phyloP scores from a whole-genome alignment of 2,888 invertebrate species.

The Maniola hyperantus region DNA sequence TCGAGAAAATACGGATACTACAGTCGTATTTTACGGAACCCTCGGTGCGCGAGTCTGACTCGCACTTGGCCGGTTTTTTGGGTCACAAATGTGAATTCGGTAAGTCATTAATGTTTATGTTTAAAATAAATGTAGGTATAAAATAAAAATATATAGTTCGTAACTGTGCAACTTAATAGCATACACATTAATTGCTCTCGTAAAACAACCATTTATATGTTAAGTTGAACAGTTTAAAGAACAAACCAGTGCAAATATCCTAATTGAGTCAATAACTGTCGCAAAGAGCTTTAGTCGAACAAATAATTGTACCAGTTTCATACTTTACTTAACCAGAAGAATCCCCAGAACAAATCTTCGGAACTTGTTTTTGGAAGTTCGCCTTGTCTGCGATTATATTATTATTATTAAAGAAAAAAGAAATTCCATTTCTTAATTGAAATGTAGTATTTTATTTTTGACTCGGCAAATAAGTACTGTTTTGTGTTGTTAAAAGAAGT shows the following conservation, averaged over 20 bases:
- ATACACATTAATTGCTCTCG: neutral
- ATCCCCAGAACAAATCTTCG: conserved; percentile 30
- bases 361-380: conserved; percentile 31
- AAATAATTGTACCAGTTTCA: conserved; percentile 34
- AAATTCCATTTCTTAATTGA: conserved; percentile 31
- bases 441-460: conserved; percentile 15
- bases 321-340: conserved; percentile 32
- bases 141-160: neutral
- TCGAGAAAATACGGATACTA: too few species aligned
- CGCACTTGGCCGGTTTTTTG: too few species aligned
- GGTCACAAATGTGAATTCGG: neutral
- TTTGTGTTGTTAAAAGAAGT: conserved; percentile 1
- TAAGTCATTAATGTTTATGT: neutral
- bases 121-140: neutral
- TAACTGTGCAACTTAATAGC: neutral
- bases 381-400: conserved; percentile 24
- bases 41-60: too few species aligned
- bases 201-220: conserved; percentile 10
- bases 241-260: conserved; percentile 17
- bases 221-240: conserved; percentile 11
- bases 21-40: too few species aligned
- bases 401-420: conserved; percentile 21
- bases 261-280: conserved; percentile 32
- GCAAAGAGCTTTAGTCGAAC: conserved; percentile 27
- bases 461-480: conserved; percentile 6